Base-by-base conservation (phyloP, 2,113 vertebrate species). In the Eurypyga helias region DNA sequence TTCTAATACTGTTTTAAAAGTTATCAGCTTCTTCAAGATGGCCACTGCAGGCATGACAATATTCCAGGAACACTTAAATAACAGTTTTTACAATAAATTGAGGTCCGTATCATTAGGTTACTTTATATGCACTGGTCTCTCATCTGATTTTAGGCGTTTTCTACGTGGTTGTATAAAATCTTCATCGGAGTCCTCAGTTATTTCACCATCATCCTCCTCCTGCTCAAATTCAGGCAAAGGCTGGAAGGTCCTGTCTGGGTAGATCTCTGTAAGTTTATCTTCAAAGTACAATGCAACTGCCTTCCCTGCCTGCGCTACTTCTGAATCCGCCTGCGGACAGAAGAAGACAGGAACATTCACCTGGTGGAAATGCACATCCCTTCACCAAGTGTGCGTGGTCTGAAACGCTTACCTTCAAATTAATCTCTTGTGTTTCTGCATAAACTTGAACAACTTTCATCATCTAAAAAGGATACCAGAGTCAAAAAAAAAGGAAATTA, bases 401-500 rank as follows among this genome's bases (percentile, higher is more conserved):
- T 98, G 98, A 98, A 98, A 99, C 98, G 98, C 99, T 99, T 99
- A 99, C 99, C 99, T 99, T 99, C 97, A 98, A 99, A 99, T 99
- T 99, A 99, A 99, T 99, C 98, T 99, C 98, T 99, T 99, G 99
- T 99, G 99, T 99, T 99, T 99, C 99, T 99, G 99, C 99, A 99
- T 99, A 99, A 99, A 99, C 99, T 99, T 99, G 99, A 99, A 99
- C 99, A 99, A 99, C 99, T 99, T 99, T 99, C 99, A 99, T 99
- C 99, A 99, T 99, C 99, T 99, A 99, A 99, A 99, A 99, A 99
- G 99, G 99, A 99, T 98, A 98, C 99, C 98, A 99, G 99, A 99
- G 99, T 98, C 98, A 99, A 99, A 99, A 99, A 98, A 99, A 41
- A 98, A 98, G 95, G 98, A 97, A 98, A 98, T 98, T 98, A 98